These are phyloP conservation scores for Anisognathus igniventris DNA, from an alignment of 2,797 vertebrate species.

Conservation along the genomic window DNA sequence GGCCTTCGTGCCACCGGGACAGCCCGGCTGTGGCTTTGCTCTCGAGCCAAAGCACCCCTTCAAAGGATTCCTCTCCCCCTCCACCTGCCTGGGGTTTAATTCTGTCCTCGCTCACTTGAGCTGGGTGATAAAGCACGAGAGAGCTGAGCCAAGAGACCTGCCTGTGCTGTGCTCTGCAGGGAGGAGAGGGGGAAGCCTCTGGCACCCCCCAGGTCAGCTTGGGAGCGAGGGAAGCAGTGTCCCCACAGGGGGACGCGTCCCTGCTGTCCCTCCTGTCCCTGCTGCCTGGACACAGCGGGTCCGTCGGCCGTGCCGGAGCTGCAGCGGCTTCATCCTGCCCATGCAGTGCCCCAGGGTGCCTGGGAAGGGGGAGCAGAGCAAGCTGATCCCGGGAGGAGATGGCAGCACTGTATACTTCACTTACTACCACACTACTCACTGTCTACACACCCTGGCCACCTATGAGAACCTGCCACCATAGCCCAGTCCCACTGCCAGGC, in stretches of 20 bases:
- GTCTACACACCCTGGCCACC: fast-evolving
- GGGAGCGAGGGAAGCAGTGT: background rate
- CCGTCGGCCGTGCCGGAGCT: background rate
- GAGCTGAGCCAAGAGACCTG: background rate
- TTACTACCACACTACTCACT: fast-evolving
- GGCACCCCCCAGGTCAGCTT: background rate
- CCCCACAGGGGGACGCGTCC: fast-evolving
- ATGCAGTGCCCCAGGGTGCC: background rate
- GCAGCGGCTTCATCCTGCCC: constrained; percentile 49
- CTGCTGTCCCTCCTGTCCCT: background rate
- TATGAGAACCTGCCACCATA: fast-evolving
- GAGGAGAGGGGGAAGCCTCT: background rate
- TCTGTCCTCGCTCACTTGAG: constrained; percentile 46
- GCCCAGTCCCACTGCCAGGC: background rate
- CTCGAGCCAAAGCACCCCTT: constrained; percentile 39
- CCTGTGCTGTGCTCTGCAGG: background rate
- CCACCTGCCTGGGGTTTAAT: constrained; percentile 53
- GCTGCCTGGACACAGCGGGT: background rate
- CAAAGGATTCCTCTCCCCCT: constrained; percentile 55
- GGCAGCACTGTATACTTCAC: background rate
- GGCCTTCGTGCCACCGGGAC: background rate
- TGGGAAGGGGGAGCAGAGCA: background rate
- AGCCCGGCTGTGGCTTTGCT: constrained; percentile 33
- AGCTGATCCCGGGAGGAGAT: background rate
- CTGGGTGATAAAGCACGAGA: background rate